phyloP scores from a whole-genome alignment of 2,888 invertebrate species.

The Pachymerium ferrugineum region DNA sequence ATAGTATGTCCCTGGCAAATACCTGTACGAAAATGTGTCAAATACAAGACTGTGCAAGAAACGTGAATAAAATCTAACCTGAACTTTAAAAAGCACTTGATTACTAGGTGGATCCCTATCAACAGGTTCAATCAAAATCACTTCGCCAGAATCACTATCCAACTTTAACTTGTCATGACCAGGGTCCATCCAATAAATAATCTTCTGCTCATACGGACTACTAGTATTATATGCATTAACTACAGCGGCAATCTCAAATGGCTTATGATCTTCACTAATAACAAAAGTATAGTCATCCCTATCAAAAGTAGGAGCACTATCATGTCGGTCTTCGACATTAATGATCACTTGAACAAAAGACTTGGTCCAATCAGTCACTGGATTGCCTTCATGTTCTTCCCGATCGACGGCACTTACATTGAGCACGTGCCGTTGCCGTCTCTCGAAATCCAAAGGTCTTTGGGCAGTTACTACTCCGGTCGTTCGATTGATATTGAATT shows the following conservation, averaged over 20 bases:
- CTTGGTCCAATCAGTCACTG: conserved; percentile 39
- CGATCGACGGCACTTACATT: conserved; percentile 42
- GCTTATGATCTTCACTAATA: conserved; percentile 40
- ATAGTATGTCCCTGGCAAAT: conserved; percentile 40
- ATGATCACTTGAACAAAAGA: conserved; percentile 40
- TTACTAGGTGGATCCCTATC: conserved; percentile 42
- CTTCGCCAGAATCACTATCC: conserved; percentile 41
- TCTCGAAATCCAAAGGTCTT: conserved; percentile 40
- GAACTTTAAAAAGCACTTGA: conserved; percentile 40
- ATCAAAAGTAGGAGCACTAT: conserved; percentile 41
- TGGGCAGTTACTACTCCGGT: conserved; percentile 40
- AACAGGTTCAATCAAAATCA: conserved; percentile 40
- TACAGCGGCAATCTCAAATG: conserved; percentile 40
- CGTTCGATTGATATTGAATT: conserved; percentile 41
- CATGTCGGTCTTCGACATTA: conserved; percentile 42
- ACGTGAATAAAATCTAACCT: conserved; percentile 32
- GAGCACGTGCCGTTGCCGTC: conserved; percentile 39
- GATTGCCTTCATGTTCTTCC: conserved; percentile 41
- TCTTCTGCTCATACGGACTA: conserved; percentile 40
- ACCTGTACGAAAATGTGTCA: conserved; percentile 34
- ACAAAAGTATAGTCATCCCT: conserved; percentile 40
- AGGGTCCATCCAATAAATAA: conserved; percentile 40
- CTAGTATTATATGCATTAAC: conserved; percentile 41
- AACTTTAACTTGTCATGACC: conserved; percentile 38
- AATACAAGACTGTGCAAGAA: not conserved